Evolutionary conservation across 2,797 vertebrate species (phyloP).

Genomic region (Pampus argenteus): DNA sequence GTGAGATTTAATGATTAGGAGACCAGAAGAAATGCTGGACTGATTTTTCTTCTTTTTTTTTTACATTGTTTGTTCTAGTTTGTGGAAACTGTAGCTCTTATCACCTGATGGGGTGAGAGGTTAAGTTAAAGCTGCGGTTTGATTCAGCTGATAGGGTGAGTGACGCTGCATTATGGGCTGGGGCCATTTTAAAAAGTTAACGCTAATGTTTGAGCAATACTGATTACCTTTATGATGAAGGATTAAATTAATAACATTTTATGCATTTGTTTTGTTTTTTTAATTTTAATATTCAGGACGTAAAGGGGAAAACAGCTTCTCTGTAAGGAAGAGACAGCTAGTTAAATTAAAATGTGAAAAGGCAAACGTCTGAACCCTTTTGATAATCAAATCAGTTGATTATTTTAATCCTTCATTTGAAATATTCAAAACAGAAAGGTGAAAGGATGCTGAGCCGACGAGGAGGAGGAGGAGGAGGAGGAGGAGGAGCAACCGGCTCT

Average conservation of each 20-base stretch:
- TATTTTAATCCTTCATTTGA: conserved; percentile 50
- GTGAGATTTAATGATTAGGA: conserved; percentile 21
- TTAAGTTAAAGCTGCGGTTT: conserved; percentile 47
- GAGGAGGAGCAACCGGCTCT: conserved; percentile 12
- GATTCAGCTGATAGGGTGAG: conserved; percentile 43
- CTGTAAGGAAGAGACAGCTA: background rate
- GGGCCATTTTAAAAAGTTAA: conserved; percentile 36
- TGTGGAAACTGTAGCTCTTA: conserved; percentile 48
- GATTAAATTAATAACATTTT: background rate
- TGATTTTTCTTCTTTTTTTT: too few species aligned
- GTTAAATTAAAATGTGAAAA: conserved; percentile 5
- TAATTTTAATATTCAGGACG: background rate
- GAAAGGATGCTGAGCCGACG: background rate
- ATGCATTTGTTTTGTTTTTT: background rate
- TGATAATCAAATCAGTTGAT: conserved; percentile 51
- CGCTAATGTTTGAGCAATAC: background rate
- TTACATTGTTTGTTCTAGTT: conserved; percentile 47
- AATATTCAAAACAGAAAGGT: conserved; percentile 63
- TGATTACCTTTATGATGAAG: background rate
- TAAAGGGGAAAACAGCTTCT: background rate
- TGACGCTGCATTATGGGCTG: conserved; percentile 43
- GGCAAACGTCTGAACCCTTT: conserved; percentile 20
- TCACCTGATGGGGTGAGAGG: conserved; percentile 58
- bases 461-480: background rate
- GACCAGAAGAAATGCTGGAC: conserved; percentile 23